Base-by-base conservation (phyloP, 1,140 invertebrate species). In the Drosophila repletoides region DNA sequence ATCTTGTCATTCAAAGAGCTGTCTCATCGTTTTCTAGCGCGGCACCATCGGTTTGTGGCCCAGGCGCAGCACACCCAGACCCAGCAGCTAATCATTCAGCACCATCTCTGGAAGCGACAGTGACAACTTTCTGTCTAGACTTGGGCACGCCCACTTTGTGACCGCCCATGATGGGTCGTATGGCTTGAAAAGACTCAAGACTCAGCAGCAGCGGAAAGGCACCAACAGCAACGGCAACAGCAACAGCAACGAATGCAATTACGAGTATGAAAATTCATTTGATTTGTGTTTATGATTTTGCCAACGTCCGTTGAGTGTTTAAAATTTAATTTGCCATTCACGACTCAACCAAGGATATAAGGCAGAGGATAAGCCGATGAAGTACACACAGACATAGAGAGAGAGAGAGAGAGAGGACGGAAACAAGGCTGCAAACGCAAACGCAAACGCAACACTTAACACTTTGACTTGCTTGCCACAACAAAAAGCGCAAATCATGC, bases 251-350 rank as follows among this genome's bases (percentile, higher is more conserved):
- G 56, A 81, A 63, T 76, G 79, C 80, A 84, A 84, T 84, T 84
- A n/a, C n/a, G n/a, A n/a, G n/a, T n/a, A 84, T 79, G 74, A 77
- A 74, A 84, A 79, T 84, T 74, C 71, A 86, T 84, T 84, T 84
- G 79, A 84, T 83, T 83, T 84, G 79, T 74, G 66, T 68, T 79
- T 72, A 83, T 55, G 73, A 77, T 80, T 80, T 70, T 69, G 69
- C 74, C 74, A 67, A 48, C 71, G 66, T 75, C 67, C 74, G 53
- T 66, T 59, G 41, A 74, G 60, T 68, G 65, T 51, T 70, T 67
- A 71, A 51, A 60, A 69, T 41, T 61, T 67, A 84, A 86, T 84
- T 84, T 63, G 65, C 68, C 40, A 28, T 48, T 48, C 12, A 48
- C 26, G 28, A 19, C 21, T 10, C n/a, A n/a, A 36, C 19, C 48